Evolutionary conservation across 2,113 vertebrate species (phyloP), one percentile per base, ranked within the genome.

Genomic region (Silurus asotus): DNA sequence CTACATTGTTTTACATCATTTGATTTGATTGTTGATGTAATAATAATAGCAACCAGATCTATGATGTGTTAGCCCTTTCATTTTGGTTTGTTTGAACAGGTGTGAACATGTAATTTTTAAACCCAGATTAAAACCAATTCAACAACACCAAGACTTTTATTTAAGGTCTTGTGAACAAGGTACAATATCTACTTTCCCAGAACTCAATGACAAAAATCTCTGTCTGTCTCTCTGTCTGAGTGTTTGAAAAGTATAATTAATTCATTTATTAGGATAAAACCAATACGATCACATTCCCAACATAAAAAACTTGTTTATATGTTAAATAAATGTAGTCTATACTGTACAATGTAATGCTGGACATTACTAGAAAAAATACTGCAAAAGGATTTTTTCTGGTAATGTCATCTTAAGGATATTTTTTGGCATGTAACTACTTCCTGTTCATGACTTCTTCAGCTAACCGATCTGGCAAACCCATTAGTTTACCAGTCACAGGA

Each of bases 381-480:
- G n/a, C 37, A 49, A 51, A 13, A 6, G 56, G 58, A 14, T 15
- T 23, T 75, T 53, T 45, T 45, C 10, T 62, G 70, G 69, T 59
- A 86, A 82, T 55, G 76, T 64, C 49, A 55, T 75, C 67, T 6
- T 86, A 51, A 65, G 58, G 25, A 67, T 37, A 67, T 37, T 76
- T 82, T 69, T 83, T 82, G 81, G 70, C 72, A 65, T 58, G 91
- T 86, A 75, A 7, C 87, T 0, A 15, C 87, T 93, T 93, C 93
- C 93, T 87, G 88, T 93, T 93, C 93, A 92, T 94, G 92, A 93
- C 92, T 90, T 77, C 65, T 13, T 86, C 69, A 45, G 53, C 48
- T 82, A 91, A 77, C 85, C 67, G 45, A 90, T 90, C 87, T 91
- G 90, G 89, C 90, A 90, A 88, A 91, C 88, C 85, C 62, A 86